Evolutionary conservation across 1,140 invertebrate species (phyloP).

Genomic region (Penaeus chinensis): DNA sequence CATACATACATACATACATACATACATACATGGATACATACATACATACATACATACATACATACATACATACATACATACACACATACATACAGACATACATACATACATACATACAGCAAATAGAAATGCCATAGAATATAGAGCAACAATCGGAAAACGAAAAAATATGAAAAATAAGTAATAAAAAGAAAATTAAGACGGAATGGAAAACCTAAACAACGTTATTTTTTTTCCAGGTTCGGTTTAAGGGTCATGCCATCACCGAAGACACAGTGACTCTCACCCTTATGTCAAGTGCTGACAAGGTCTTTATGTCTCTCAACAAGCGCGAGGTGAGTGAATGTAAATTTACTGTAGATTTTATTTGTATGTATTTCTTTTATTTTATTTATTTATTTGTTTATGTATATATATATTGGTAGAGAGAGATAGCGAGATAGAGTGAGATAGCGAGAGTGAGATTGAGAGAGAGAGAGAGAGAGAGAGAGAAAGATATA

Average conservation of each 20-base stretch:
- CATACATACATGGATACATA: too few species aligned
- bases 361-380: background rate
- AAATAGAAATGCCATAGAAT: too few species aligned
- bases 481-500: background rate
- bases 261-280: slow-evolving; percentile 56
- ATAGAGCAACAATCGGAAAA: too few species aligned
- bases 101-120: too few species aligned
- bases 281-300: slow-evolving; percentile 53
- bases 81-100: too few species aligned
- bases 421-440: too few species aligned
- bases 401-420: background rate
- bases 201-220: background rate
- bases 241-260: slow-evolving; percentile 50
- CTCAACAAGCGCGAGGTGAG: slow-evolving; percentile 51
- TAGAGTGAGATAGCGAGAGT: too few species aligned
- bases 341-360: background rate
- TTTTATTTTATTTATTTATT: background rate
- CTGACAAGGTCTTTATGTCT: slow-evolving; percentile 55
- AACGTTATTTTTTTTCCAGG: slow-evolving; percentile 23
- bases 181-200: background rate
- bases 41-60: too few species aligned
- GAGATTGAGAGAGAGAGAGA: too few species aligned
- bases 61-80: too few species aligned
- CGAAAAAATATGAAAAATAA: background rate
- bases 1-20: too few species aligned